These are phyloP conservation scores for Ctena decussata DNA, from an alignment of 2,888 invertebrate genomes.

Conservation along the genomic window DNA sequence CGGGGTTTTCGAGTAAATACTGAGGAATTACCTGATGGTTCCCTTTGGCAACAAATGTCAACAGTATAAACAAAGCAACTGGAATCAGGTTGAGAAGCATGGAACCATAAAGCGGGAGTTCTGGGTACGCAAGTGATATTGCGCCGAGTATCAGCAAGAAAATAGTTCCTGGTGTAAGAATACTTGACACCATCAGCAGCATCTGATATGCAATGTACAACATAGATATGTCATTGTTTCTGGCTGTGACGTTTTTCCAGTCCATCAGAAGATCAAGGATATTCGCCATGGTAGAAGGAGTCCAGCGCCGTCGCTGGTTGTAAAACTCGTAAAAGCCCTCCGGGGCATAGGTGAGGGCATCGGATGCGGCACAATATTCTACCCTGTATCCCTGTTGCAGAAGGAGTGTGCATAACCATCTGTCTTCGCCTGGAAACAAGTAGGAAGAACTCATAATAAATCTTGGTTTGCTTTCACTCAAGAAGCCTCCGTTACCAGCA, in stretches of 20 bases:
- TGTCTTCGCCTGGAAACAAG: conserved; percentile 96
- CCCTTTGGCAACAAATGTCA: conserved; percentile 78
- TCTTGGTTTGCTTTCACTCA: too few relatives aligned
- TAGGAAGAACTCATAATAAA: too few relatives aligned
- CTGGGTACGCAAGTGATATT: conserved; percentile 86
- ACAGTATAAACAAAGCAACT: conserved; percentile 76
- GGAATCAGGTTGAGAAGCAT: conserved; percentile 88
- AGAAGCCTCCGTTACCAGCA: too few relatives aligned
- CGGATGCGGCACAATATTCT: conserved; percentile 99
- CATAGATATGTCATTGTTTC: conserved; percentile 97
- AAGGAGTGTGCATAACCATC: conserved; percentile 99
- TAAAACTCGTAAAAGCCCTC: conserved; percentile 93
- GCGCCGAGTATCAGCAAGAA: conserved; percentile 91
- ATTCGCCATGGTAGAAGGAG: conserved; percentile 99
- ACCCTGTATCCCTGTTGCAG: conserved; percentile 99
- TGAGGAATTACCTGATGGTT: conserved; percentile 91
- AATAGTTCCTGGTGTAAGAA: conserved; percentile 95
- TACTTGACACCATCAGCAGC: conserved; percentile 90
- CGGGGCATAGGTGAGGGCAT: conserved; percentile 99
- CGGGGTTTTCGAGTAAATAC: too few relatives aligned
- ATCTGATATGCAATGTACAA: conserved; percentile 84
- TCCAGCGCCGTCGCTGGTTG: conserved; percentile 99
- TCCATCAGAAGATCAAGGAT: conserved; percentile 94
- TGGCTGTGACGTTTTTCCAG: conserved; percentile 90
- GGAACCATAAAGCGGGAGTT: conserved; percentile 86